phyloP scores from a whole-genome alignment of 2,113 vertebrate genomes.

The Martes martes region DNA sequence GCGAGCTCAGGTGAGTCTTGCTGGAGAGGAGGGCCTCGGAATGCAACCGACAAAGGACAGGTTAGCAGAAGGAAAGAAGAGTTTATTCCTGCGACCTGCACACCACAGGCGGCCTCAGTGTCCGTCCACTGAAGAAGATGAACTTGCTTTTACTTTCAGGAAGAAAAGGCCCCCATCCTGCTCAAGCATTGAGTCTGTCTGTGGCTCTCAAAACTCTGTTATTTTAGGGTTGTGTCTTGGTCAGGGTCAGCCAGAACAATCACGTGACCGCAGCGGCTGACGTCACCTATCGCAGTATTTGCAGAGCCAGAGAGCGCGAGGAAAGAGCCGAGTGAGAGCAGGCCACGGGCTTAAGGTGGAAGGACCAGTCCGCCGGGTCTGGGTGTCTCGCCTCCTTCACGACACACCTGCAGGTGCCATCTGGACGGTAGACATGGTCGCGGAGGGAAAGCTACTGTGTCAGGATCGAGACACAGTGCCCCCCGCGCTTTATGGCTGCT shows the following conservation, averaged over 20 bases:
- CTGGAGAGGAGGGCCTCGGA: neutral
- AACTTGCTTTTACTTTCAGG: neutral
- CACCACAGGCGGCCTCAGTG: fast-evolving
- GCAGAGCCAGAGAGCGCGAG: neutral
- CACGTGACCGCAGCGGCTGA: neutral
- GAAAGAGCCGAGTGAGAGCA: too few relatives aligned
- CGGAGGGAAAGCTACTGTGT: neutral
- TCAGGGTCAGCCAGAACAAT: neutral
- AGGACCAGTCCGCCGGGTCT: neutral
- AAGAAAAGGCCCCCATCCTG: neutral
- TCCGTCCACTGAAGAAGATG: too few relatives aligned
- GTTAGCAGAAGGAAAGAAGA: neutral
- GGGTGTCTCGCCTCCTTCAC: neutral
- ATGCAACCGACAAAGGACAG: neutral
- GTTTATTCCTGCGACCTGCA: too few relatives aligned
- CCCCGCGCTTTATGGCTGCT: neutral
- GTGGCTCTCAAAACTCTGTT: neutral
- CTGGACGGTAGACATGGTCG: neutral
- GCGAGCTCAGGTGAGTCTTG: neutral
- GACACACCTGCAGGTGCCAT: fast-evolving
- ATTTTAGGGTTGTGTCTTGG: neutral
- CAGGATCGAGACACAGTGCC: neutral
- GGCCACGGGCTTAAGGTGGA: neutral
- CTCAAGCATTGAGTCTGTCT: neutral
- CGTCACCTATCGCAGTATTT: fast-evolving